phyloP scores from a whole-genome alignment of 2,888 invertebrate species.

The Acholoe squamosa region DNA sequence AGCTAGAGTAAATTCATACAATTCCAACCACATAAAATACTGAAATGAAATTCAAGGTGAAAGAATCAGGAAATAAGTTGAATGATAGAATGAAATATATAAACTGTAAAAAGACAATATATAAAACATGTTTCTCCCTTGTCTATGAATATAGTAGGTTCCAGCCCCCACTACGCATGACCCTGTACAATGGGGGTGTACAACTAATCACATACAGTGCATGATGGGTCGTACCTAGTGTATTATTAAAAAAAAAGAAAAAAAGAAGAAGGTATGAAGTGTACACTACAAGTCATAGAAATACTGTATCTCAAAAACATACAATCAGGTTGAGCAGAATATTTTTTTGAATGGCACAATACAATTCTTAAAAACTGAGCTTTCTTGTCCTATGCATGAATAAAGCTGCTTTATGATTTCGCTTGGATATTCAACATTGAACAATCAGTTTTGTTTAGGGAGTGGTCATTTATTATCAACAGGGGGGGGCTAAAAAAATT shows the following conservation, averaged over 20 bases:
- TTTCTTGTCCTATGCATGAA: too few relatives aligned
- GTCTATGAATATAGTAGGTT: neutral
- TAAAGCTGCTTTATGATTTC: too few relatives aligned
- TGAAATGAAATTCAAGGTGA: neutral
- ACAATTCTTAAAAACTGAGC: too few relatives aligned
- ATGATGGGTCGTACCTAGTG: neutral
- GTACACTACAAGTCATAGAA: too few relatives aligned
- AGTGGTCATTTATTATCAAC: too few relatives aligned
- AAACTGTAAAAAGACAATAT: slow-evolving; percentile 47
- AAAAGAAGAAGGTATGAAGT: too few relatives aligned
- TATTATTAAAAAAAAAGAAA: neutral
- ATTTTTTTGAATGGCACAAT: too few relatives aligned
- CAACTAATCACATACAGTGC: slow-evolving; percentile 53
- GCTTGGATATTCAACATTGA: too few relatives aligned
- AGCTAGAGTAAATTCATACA: neutral
- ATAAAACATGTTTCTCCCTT: neutral
- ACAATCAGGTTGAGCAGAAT: too few relatives aligned
- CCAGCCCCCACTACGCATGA: neutral
- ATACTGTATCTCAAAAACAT: too few relatives aligned
- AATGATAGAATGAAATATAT: neutral
- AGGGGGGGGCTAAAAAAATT: too few relatives aligned
- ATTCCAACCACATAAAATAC: slow-evolving; percentile 15
- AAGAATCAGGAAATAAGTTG: neutral
- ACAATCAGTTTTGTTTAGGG: too few relatives aligned
- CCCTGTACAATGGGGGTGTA: slow-evolving; percentile 40